Conservation (phyloP, 2,797 vertebrate genomes). For the Loriculus beryllinus region DNA sequence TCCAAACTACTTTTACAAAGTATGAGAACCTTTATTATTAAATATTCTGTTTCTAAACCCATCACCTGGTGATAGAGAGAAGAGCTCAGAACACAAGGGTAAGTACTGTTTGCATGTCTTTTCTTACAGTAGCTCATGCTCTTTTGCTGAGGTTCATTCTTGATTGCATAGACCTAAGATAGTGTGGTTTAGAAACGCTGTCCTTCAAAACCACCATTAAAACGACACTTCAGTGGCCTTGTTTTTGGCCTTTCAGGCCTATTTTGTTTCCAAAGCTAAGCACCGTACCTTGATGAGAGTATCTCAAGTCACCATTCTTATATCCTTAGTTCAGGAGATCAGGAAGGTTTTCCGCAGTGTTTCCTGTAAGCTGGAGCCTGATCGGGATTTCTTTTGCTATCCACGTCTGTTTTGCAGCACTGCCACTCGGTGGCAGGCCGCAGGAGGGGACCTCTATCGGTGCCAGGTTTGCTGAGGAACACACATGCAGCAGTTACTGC, state of each 20-base stretch:
- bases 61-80: background rate
- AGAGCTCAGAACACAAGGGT: conserved; percentile 5
- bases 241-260: background rate
- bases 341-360: background rate
- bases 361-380: background rate
- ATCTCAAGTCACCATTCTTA: background rate
- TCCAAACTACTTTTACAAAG: conserved; percentile 49
- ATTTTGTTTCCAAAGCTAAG: background rate
- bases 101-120: background rate
- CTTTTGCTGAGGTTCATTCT: background rate
- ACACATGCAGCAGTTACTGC: background rate
- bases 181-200: background rate
- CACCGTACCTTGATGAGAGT: background rate
- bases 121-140: conserved; percentile 14
- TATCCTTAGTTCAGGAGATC: background rate
- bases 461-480: background rate
- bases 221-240: background rate
- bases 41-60: conserved; percentile 16
- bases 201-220: background rate
- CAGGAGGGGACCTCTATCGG: background rate
- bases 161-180: conserved; percentile 25
- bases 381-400: background rate
- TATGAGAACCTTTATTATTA: conserved; percentile 65
- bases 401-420: conserved; percentile 49
- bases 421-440: conserved; percentile 80